These are phyloP conservation scores for Trichonephila clavipes DNA, from an alignment of 1,140 invertebrate genomes.

Conservation along the genomic window DNA sequence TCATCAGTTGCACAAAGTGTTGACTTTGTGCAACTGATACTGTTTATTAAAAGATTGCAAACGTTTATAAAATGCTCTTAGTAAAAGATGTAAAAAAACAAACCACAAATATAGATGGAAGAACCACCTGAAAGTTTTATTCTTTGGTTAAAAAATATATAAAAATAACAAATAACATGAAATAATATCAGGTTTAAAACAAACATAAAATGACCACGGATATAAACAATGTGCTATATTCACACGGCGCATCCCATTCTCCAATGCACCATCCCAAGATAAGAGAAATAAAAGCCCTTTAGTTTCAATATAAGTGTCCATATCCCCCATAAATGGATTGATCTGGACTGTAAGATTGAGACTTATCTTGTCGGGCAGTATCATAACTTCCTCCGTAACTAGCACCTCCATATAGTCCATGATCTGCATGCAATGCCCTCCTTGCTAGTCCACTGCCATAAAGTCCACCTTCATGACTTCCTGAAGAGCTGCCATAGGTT, in stretches of 20 bases:
- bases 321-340: constrained; percentile 69
- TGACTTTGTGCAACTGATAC: too few species aligned
- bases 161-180: constrained; percentile 65
- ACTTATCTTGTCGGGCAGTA: constrained; percentile 19
- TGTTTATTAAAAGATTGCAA: too few species aligned
- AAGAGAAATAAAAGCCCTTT: not conserved
- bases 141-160: constrained; percentile 75
- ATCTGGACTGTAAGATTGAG: constrained; percentile 32
- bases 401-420: constrained; percentile 49
- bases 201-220: constrained; percentile 26
- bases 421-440: constrained; percentile 49
- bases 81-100: not conserved
- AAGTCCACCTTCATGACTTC: not conserved
- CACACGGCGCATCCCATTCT: constrained; percentile 8
- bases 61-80: too few species aligned
- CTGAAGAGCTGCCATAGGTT: constrained; percentile 47
- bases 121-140: constrained; percentile 34
- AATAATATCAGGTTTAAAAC: constrained; percentile 68
- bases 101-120: not conserved
- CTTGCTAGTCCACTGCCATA: not conserved
- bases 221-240: constrained; percentile 48
- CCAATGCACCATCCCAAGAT: not conserved
- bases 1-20: too few species aligned
- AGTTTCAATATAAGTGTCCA: constrained; percentile 58
- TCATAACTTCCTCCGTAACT: constrained; percentile 57